phyloP scores from a whole-genome alignment of 2,797 vertebrate species.

The Hyperoplus immaculatus region DNA sequence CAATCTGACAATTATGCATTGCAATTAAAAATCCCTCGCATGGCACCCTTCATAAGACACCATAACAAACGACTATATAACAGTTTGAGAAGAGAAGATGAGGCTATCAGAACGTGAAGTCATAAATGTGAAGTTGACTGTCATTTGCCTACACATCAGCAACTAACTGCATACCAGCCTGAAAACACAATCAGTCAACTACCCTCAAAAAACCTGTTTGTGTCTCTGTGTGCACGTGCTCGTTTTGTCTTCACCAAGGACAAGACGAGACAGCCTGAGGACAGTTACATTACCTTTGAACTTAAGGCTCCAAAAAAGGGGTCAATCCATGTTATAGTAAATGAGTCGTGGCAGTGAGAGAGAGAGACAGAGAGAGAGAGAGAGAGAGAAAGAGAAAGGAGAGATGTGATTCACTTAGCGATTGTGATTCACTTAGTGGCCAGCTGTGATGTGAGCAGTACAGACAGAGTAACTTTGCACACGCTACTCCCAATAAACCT shows the following conservation, averaged over 20 bases:
- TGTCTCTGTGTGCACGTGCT: neutral
- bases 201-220: neutral
- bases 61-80: constrained; percentile 3
- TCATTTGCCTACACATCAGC: constrained; percentile 12
- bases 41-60: constrained; percentile 22
- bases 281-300: constrained; percentile 61
- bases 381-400: constrained; percentile 45
- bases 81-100: neutral
- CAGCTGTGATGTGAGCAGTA: constrained; percentile 77
- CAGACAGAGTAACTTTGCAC: constrained; percentile 77
- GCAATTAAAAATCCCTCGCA: constrained; percentile 13
- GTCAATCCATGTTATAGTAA: constrained; percentile 60
- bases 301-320: constrained; percentile 47
- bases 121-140: constrained; percentile 2
- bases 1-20: constrained; percentile 29
- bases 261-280: constrained; percentile 52
- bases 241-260: constrained; percentile 11
- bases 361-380: constrained; percentile 9
- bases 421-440: constrained; percentile 74
- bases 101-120: constrained; percentile 6
- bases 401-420: constrained; percentile 70
- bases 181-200: constrained; percentile 12
- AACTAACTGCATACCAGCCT: constrained; percentile 22
- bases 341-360: constrained; percentile 57
- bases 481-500: constrained; percentile 76